phyloP scores from a whole-genome alignment of 2,797 vertebrate genomes.

The Oreochromis grahami region DNA sequence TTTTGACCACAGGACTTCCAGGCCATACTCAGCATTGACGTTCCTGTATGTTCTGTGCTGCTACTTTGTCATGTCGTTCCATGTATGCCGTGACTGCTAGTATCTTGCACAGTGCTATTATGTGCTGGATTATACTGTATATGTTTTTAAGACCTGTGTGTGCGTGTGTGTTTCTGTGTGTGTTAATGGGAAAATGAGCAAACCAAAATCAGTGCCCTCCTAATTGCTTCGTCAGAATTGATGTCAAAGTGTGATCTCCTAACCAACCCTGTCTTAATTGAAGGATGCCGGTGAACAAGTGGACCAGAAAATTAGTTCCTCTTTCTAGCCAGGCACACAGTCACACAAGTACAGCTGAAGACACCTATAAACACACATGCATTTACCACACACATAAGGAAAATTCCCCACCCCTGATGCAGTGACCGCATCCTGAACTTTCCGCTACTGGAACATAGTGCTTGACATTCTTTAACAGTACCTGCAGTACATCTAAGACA shows the following conservation, averaged over 20 bases:
- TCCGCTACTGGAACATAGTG: not conserved
- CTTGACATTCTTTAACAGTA: constrained; percentile 15
- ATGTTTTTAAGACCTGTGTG: not conserved
- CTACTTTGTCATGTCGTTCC: not conserved
- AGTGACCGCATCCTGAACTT: constrained; percentile 47
- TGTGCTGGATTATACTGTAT: not conserved
- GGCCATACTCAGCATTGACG: not conserved
- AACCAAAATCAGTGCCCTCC: constrained; percentile 2
- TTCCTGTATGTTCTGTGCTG: not conserved
- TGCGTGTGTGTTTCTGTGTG: not conserved
- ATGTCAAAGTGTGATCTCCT: constrained; percentile 56
- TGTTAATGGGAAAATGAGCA: not conserved
- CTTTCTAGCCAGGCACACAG: constrained; percentile 30
- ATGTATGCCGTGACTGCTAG: not conserved
- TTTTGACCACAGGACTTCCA: not conserved
- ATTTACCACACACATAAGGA: not conserved
- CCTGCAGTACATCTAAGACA: constrained; percentile 6
- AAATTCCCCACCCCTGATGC: constrained; percentile 1
- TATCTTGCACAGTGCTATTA: not conserved
- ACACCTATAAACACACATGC: constrained; percentile 8
- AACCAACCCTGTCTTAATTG: constrained; percentile 63
- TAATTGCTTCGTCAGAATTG: constrained; percentile 37
- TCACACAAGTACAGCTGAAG: constrained; percentile 30
- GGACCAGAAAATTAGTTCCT: constrained; percentile 68
- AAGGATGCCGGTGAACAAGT: constrained; percentile 61